Conservation (phyloP, 2,888 invertebrate genomes). For the Nasonovia ribisnigri region DNA sequence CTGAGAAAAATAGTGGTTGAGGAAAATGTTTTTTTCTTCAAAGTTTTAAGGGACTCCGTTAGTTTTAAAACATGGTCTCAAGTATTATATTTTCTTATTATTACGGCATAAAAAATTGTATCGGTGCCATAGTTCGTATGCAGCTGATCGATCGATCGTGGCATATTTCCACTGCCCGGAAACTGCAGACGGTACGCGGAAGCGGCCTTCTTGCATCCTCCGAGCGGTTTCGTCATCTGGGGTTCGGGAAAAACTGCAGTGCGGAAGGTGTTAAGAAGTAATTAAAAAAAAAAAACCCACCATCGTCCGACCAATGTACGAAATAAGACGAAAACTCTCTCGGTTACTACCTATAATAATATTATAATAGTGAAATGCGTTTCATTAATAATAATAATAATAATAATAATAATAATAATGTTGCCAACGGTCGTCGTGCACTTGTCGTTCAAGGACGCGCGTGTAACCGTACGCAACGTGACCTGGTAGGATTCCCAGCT, state of each 20-base stretch:
- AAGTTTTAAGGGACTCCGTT: not conserved
- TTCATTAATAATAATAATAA: not conserved
- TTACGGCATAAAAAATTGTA: not conserved
- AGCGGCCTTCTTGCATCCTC: not conserved
- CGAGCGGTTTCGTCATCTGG: not conserved
- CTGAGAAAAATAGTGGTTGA: not conserved
- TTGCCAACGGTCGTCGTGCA: not conserved
- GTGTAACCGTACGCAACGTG: constrained; percentile 34
- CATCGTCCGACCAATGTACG: not conserved
- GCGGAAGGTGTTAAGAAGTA: not conserved
- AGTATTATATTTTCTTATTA: not conserved
- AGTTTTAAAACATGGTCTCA: not conserved
- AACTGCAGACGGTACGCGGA: not conserved
- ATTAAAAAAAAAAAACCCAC: not conserved
- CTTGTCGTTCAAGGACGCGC: constrained; percentile 47
- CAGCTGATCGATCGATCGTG: not conserved
- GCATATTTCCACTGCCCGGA: not conserved
- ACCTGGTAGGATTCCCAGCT: constrained; percentile 25
- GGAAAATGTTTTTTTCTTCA: not conserved
- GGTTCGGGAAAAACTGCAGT: not conserved
- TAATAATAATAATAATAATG: not conserved
- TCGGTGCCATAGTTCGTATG: not conserved
- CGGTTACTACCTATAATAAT: not conserved
- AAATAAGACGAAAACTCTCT: not conserved
- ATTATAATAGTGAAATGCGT: not conserved